phyloP scores from a whole-genome alignment of 53 echinoderm and acorn worm genomes.

The Pentamera pediparva region DNA sequence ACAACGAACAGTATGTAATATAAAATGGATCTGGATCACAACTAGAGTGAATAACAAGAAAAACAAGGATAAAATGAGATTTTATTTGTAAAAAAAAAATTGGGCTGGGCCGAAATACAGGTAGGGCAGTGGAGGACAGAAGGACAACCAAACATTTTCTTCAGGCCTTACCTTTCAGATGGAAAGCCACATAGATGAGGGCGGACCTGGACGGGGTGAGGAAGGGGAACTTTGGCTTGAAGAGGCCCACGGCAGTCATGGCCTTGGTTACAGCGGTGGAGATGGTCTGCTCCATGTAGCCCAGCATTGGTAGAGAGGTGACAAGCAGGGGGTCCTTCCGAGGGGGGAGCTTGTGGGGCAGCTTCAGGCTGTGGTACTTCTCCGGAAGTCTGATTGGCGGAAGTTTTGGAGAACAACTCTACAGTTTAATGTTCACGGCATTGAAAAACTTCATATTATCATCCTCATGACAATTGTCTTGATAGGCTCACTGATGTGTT shows the following conservation, averaged over 20 bases:
- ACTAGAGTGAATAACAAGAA: no score
- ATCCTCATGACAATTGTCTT: no score
- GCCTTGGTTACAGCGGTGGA: constrained; percentile 84
- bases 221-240: constrained; percentile 98
- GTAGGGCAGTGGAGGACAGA: no score
- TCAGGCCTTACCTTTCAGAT: constrained; percentile 91
- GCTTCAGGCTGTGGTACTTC: constrained; percentile 74
- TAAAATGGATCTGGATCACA: no score
- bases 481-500: no score
- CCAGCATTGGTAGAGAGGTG: constrained; percentile 95
- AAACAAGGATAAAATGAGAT: no score
- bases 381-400: constrained; percentile 54
- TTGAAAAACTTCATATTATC: no score
- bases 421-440: background rate
- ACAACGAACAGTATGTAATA: no score
- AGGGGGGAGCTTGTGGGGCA: constrained; percentile 96
- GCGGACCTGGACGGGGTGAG: constrained; percentile 78
- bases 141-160: no score
- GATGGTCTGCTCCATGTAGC: constrained; percentile 98
- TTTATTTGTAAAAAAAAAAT: no score
- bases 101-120: no score
- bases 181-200: constrained; percentile 85
- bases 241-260: constrained; percentile 84
- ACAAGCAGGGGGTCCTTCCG: constrained; percentile 79
- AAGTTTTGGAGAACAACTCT: background rate